These are phyloP conservation scores for Clarias magur DNA, from an alignment of 2,113 vertebrate species.

Conservation along the genomic window DNA sequence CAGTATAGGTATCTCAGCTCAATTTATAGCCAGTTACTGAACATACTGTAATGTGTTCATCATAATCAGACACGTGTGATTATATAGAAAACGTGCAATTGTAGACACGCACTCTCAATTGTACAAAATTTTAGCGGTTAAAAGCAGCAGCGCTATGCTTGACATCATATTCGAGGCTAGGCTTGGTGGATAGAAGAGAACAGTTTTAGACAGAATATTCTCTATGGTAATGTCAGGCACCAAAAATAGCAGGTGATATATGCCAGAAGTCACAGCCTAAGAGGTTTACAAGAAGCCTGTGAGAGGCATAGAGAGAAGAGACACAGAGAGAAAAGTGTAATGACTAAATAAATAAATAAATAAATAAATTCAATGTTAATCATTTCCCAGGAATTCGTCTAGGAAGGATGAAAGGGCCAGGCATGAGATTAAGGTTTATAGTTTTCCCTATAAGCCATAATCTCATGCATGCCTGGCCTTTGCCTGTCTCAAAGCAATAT, in stretches of 20 bases:
- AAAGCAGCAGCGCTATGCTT: background rate
- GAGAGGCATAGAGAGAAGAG: background rate
- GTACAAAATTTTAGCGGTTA: constrained; percentile 30
- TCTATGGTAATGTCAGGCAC: constrained; percentile 13
- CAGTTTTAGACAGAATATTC: constrained; percentile 22
- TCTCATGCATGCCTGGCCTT: no score
- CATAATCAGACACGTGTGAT: background rate
- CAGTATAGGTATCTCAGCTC: constrained; percentile 7
- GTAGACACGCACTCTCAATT: background rate
- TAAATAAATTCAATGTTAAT: background rate
- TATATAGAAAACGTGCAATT: background rate
- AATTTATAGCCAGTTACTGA: constrained; percentile 19
- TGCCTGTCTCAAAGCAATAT: background rate
- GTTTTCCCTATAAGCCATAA: no score
- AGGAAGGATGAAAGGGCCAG: background rate
- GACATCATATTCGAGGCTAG: background rate
- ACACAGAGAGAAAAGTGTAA: background rate
- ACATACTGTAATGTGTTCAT: constrained; percentile 25
- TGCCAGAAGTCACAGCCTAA: constrained; percentile 5
- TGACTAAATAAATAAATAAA: background rate
- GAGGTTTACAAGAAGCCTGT: constrained; percentile 4
- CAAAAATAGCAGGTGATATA: constrained; percentile 18
- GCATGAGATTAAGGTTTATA: background rate
- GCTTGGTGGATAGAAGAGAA: background rate
- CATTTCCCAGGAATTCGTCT: background rate